phyloP scores from a whole-genome alignment of 2,888 invertebrate genomes.

The Altica lythri region DNA sequence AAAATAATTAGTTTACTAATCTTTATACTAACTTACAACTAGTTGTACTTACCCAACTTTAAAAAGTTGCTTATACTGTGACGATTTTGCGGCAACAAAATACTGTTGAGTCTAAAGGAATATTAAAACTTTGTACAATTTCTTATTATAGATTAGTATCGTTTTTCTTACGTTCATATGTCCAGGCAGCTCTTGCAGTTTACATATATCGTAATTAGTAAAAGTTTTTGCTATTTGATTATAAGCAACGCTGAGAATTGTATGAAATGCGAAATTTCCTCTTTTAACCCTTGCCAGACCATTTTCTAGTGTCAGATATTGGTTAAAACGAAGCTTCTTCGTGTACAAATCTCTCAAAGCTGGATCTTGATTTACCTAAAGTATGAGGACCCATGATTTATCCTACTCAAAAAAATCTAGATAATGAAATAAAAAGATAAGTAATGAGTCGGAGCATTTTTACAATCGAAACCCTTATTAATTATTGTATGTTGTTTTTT shows the following conservation, averaged over 20 bases:
- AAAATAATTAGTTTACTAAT: no score
- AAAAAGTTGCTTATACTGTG: slow-evolving; percentile 45
- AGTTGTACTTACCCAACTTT: slow-evolving; percentile 45
- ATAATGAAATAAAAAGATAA: no score
- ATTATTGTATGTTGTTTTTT: no score
- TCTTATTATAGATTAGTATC: slow-evolving; percentile 30
- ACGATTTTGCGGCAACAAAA: slow-evolving; percentile 42
- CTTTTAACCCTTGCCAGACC: slow-evolving; percentile 51
- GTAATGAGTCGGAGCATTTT: no score
- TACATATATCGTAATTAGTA: slow-evolving; percentile 60
- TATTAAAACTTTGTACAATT: not conserved
- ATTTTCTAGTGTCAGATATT: slow-evolving; percentile 51
- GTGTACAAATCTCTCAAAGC: slow-evolving; percentile 52
- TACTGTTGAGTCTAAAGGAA: slow-evolving; percentile 40
- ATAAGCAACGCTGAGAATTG: slow-evolving; percentile 53
- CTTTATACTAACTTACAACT: no score
- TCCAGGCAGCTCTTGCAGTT: slow-evolving; percentile 55
- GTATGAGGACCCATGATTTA: no score
- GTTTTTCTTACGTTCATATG: slow-evolving; percentile 42
- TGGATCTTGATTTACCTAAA: slow-evolving; percentile 49
- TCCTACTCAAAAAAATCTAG: no score
- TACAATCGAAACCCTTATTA: no score
- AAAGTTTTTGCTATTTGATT: slow-evolving; percentile 57
- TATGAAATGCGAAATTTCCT: slow-evolving; percentile 57
- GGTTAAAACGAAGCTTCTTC: slow-evolving; percentile 53